Evolutionary conservation across 2,888 invertebrate species (phyloP), one percentile per base, ranked within the genome.

Genomic region (Eurytoma californica): DNA sequence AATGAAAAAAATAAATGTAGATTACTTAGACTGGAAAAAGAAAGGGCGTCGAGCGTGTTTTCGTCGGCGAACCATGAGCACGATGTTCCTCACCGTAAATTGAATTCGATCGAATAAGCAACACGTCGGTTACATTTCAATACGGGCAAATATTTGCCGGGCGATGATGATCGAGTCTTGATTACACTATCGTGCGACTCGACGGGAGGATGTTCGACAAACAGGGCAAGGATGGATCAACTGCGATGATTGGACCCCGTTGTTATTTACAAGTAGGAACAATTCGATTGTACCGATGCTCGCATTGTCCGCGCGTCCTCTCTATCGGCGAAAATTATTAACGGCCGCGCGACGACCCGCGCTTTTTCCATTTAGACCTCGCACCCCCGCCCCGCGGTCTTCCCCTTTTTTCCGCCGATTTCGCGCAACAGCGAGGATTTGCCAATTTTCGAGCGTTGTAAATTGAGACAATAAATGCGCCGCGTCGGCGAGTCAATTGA

Each of bases 81-180:
- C 58, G 0, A 58, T 24, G n/a, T 12, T 24, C 12, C 28, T 14
- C 60, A 16, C 39, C 39, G 39, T 39, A 39, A 39, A 28, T 13
- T 66, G 14, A 57, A 68, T 68, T 28, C 24, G 24, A 72, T 61
- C 72, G 72, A 72, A 72, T 77, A 67, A 72, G 70, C 70, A 70
- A 65, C 4, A n/a, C 57, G 20, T 68, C 55, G 57, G 57, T 57
- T 77, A 65, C 58, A 65, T 58, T 72, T 60, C 53, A 69, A 76
- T 69, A 49, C 58, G n/a, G 14, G 12, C 63, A 78, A 78, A 78
- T 78, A 73, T 78, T 78, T 78, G 78, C 57, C 5, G 20, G 57
- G 18, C 73, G 78, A 78, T 78, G 78, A 78, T 73, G 78, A 78
- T 73, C 78, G 78, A 78, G 68, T 78, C 78, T 68, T 63, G 78